phyloP scores from a whole-genome alignment of 2,797 vertebrate genomes.

The Gymnoscopelus braueri region DNA sequence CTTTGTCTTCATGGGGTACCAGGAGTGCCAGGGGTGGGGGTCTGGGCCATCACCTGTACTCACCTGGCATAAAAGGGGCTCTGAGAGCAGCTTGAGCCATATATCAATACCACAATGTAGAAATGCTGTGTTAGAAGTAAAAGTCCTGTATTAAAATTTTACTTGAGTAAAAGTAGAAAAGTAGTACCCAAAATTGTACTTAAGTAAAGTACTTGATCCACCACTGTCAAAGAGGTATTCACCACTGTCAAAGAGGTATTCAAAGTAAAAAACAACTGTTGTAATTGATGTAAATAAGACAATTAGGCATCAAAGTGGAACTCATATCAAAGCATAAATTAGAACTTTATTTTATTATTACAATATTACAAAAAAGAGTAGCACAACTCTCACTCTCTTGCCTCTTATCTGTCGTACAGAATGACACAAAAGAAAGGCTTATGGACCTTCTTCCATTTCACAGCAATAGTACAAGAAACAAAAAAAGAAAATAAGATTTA shows the following conservation, averaged over 20 bases:
- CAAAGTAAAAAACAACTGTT: neutral
- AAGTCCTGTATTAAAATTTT: too few relatives aligned
- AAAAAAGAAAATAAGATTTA: constrained; percentile 72
- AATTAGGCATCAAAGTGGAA: constrained; percentile 4
- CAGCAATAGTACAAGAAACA: constrained; percentile 80
- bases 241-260: neutral
- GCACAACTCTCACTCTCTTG: constrained; percentile 92
- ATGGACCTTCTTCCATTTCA: constrained; percentile 82
- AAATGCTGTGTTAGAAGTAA: too few relatives aligned
- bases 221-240: too few relatives aligned
- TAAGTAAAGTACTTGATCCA: too few relatives aligned
- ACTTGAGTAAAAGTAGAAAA: too few relatives aligned
- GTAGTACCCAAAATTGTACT: too few relatives aligned
- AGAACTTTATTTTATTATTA: constrained; percentile 94
- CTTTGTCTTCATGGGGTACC: too few relatives aligned
- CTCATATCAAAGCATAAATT: constrained; percentile 89
- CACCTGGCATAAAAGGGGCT: too few relatives aligned
- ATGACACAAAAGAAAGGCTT: constrained; percentile 82
- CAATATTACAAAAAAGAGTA: constrained; percentile 98
- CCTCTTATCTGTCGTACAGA: constrained; percentile 84
- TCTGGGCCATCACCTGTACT: too few relatives aligned
- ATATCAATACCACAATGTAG: too few relatives aligned
- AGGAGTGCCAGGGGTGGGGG: too few relatives aligned
- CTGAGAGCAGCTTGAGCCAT: too few relatives aligned
- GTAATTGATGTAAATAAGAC: constrained; percentile 1